A percentile compares a stretch with the other conserved stretches of the same genome.
Conservation (phyloP, 2,797 vertebrate genomes). For the Prionace glauca region DNA sequence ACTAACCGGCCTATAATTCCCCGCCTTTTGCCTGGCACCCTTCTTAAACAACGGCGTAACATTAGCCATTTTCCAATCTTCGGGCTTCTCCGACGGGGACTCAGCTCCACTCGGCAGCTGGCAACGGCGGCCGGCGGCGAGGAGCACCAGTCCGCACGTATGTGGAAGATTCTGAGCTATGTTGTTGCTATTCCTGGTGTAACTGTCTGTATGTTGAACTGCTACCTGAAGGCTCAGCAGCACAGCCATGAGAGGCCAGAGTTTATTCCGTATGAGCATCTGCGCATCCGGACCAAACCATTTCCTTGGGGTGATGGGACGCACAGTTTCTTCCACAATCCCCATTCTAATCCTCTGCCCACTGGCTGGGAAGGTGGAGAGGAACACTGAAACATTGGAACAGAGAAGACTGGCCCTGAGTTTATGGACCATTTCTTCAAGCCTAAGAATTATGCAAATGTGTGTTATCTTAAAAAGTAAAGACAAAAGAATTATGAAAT, state of each 20-base stretch:
- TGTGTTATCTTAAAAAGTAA: not conserved
- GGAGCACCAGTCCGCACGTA: conserved; percentile 50
- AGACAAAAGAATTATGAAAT: not conserved
- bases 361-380: conserved; percentile 74
- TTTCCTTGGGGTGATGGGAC: conserved; percentile 94
- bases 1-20: too few species aligned
- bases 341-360: conserved; percentile 76
- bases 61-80: too few species aligned
- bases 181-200: conserved; percentile 82
- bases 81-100: not conserved
- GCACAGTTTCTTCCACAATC: conserved; percentile 83
- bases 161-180: conserved; percentile 75
- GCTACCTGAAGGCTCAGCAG: conserved; percentile 65
- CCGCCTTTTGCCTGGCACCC: too few species aligned
- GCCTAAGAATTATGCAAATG: not conserved
- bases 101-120: not conserved
- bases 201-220: conserved; percentile 83
- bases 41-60: too few species aligned
- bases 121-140: not conserved
- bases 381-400: conserved; percentile 54
- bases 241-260: conserved; percentile 63
- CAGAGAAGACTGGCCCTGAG: conserved; percentile 46
- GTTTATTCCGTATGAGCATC: conserved; percentile 75
- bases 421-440: not conserved
- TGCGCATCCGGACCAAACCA: conserved; percentile 86